Evolutionary conservation across 2,888 invertebrate genomes (phyloP), one percentile per base, ranked within the genome.

Genomic region (Plebejus argus): DNA sequence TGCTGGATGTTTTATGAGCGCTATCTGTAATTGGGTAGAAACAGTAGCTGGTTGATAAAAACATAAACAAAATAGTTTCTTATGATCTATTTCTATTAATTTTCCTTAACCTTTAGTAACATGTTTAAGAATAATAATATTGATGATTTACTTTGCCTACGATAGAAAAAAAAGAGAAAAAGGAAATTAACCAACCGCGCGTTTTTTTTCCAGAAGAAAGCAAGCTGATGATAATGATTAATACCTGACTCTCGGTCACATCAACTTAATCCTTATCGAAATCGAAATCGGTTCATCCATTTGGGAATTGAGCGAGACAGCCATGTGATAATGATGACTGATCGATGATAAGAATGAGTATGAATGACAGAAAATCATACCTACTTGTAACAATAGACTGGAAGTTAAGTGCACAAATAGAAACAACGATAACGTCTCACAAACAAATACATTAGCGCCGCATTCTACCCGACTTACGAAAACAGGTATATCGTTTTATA

Each of bases 351-450:
- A 23, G 10, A 23, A 61, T 61, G 23, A 23, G 20, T 23, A 28
- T 61, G 12, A 61, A 12, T 28, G 66, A 66, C 15, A 66, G 28
- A 33, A 66, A 66, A 28, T 15, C 28, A 28, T 66, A 61, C 61
- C 61, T 61, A 61, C 61, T 61, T 12, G 61, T 23, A 28, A 66
- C 61, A 12, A 61, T 61, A 61, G 23, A 8, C 23, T 12, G 10
- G 2, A 45, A 1, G 45, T 45, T 10, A 18, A 15, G 66, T 28
- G 66, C 66, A 28, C 28, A 28, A 66, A 28, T 66, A 28, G 28
- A 66, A 66, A 66, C 7, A 61, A 61, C 10, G 61, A 61, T 61
- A 61, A 61, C 23, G 61, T 12, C 61, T 61, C 61, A 66, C 28
- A 66, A 66, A 66, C 66, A 66, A 66, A 66, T 12, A 15, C 5